A percentile compares a stretch with the other conserved stretches of the same genome.
phyloP scores from a whole-genome alignment of 2,797 vertebrate genomes.

The Notoglanidium macrostoma region DNA sequence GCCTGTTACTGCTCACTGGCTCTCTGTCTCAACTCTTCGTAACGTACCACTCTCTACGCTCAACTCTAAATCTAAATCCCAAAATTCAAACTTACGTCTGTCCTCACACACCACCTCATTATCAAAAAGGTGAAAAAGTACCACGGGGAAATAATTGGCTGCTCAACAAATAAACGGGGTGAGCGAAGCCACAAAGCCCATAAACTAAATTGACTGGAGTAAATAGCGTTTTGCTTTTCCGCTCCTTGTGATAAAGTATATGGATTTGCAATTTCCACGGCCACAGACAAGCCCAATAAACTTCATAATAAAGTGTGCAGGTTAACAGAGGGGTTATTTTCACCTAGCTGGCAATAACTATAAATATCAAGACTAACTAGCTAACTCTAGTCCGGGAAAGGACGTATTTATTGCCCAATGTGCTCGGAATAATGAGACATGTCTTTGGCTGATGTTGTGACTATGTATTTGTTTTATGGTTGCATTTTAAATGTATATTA shows the following conservation, averaged over 20 bases:
- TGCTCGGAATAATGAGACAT: constrained; percentile 26
- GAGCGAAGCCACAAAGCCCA: constrained; percentile 54
- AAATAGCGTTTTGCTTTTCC: constrained; percentile 58
- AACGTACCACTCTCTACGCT: constrained; percentile 4
- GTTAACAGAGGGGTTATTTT: constrained; percentile 60
- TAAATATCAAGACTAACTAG: constrained; percentile 62
- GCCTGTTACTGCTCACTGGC: constrained; percentile 33
- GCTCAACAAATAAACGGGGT: constrained; percentile 54
- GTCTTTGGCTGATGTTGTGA: constrained; percentile 7
- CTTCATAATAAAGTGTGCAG: constrained; percentile 59
- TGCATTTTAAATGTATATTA: constrained; percentile 54
- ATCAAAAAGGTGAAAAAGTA: constrained; percentile 41
- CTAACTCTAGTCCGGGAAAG: constrained; percentile 34
- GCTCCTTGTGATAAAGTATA: constrained; percentile 62
- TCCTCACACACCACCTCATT: constrained; percentile 43
- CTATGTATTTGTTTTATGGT: constrained; percentile 56
- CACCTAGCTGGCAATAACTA: constrained; percentile 52
- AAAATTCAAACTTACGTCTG: constrained; percentile 39
- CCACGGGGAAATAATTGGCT: constrained; percentile 55
- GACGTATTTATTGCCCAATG: constrained; percentile 44
- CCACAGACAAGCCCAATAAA: constrained; percentile 64
- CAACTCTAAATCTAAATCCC: not conserved
- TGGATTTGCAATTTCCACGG: constrained; percentile 65
- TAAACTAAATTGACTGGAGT: constrained; percentile 61
- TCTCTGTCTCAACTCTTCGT: constrained; percentile 17